Conservation (phyloP, 92 coral and sea anemone species). For the Pocillopora grandis region DNA sequence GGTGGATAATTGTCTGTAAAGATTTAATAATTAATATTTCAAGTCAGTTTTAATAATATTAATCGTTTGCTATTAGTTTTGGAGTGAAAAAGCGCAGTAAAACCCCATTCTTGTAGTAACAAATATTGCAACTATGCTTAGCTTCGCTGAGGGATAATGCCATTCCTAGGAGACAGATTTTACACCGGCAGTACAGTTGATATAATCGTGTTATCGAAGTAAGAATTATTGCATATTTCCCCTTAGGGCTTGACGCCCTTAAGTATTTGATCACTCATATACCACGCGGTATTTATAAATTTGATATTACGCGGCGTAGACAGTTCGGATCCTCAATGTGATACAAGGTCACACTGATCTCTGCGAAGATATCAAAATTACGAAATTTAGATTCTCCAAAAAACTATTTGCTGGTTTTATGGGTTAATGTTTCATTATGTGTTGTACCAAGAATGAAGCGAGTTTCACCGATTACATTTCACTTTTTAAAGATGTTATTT, state of each 20-base stretch:
- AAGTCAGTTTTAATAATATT: too few relatives aligned
- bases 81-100: neutral
- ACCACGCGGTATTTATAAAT: neutral
- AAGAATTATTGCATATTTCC: neutral
- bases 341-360: neutral
- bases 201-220: neutral
- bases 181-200: neutral
- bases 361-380: neutral
- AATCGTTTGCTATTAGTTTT: too few relatives aligned
- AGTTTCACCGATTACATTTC: neutral
- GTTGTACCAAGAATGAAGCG: neutral
- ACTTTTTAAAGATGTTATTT: neutral
- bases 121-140: neutral
- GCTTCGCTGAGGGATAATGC: neutral
- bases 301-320: neutral
- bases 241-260: neutral
- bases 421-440: neutral
- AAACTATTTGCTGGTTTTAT: neutral
- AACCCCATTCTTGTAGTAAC: neutral
- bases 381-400: neutral
- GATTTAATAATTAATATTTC: neutral
- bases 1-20: slow-evolving; percentile 56
- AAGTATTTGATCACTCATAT: neutral
- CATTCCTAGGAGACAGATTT: neutral
- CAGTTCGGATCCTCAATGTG: neutral